These are phyloP conservation scores for Heliconius hermathena DNA, from an alignment of 1,140 invertebrate species.

Conservation along the genomic window DNA sequence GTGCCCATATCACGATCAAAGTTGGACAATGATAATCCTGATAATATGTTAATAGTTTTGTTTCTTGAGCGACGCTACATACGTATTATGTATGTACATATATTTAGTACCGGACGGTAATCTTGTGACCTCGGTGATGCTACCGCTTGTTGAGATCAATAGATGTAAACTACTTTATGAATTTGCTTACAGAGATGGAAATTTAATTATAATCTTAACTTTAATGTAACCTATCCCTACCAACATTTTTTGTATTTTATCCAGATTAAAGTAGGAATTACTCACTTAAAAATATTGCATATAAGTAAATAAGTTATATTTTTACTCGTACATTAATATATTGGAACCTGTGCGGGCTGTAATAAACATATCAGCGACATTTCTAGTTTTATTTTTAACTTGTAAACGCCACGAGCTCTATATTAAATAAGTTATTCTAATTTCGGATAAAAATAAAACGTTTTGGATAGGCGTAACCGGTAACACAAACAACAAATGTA, in stretches of 20 bases:
- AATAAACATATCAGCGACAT: constrained; percentile 37
- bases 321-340: background rate
- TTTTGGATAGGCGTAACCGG: constrained; percentile 30
- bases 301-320: background rate
- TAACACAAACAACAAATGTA: constrained; percentile 20
- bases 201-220: background rate
- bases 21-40: background rate
- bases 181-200: background rate
- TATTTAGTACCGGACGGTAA: constrained; percentile 49
- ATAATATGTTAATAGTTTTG: background rate
- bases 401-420: constrained; percentile 14
- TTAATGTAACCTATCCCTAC: background rate
- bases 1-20: no score
- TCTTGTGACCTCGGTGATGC: constrained; percentile 40
- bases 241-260: background rate
- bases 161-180: background rate
- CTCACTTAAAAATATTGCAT: background rate
- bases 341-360: constrained; percentile 30
- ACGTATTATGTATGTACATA: background rate
- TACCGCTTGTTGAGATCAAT: constrained; percentile 11
- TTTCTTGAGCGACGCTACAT: background rate
- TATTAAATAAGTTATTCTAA: constrained; percentile 28
- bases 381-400: constrained; percentile 41
- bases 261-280: background rate
- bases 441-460: constrained; percentile 22